A percentile compares a stretch with the other conserved stretches of the same genome.
These are phyloP conservation scores for Bombyx huttoni DNA, from an alignment of 2,888 invertebrate species.

Conservation along the genomic window DNA sequence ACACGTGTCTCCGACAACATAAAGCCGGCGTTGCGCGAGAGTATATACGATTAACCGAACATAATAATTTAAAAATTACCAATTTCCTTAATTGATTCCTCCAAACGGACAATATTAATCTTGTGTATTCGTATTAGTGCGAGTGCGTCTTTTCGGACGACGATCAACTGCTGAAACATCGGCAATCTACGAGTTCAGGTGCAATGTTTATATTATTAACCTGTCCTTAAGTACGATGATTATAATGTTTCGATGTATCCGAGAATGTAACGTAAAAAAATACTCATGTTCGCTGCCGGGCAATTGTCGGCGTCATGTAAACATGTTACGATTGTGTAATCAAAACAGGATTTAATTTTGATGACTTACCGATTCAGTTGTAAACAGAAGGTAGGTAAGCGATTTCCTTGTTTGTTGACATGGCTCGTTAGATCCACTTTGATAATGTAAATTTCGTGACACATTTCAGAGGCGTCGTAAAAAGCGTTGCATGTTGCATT, in stretches of 20 bases:
- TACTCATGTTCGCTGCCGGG: not conserved
- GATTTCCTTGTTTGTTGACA: not conserved
- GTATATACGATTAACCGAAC: slow-evolving; percentile 40
- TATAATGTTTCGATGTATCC: not conserved
- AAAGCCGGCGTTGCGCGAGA: slow-evolving; percentile 46
- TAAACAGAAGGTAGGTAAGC: not conserved
- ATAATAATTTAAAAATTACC: slow-evolving; percentile 26
- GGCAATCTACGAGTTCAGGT: slow-evolving; percentile 47
- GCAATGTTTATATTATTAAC: slow-evolving; percentile 23
- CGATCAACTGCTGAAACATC: slow-evolving; percentile 34
- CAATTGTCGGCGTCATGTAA: not conserved
- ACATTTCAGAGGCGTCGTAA: not conserved
- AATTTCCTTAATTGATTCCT: slow-evolving; percentile 24
- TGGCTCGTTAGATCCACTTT: not conserved
- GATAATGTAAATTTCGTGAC: not conserved
- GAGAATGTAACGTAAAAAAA: not conserved
- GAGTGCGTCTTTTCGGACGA: slow-evolving; percentile 39
- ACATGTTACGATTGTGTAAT: not conserved
- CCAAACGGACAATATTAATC: slow-evolving; percentile 14
- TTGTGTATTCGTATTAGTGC: slow-evolving; percentile 43
- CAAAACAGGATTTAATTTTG: not conserved
- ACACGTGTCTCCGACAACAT: slow-evolving; percentile 44
- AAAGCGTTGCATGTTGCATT: not conserved
- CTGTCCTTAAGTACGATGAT: not conserved
- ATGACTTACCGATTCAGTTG: not conserved